These are phyloP conservation scores for Silurus asotus DNA, from an alignment of 2,113 vertebrate species.

Conservation along the genomic window DNA sequence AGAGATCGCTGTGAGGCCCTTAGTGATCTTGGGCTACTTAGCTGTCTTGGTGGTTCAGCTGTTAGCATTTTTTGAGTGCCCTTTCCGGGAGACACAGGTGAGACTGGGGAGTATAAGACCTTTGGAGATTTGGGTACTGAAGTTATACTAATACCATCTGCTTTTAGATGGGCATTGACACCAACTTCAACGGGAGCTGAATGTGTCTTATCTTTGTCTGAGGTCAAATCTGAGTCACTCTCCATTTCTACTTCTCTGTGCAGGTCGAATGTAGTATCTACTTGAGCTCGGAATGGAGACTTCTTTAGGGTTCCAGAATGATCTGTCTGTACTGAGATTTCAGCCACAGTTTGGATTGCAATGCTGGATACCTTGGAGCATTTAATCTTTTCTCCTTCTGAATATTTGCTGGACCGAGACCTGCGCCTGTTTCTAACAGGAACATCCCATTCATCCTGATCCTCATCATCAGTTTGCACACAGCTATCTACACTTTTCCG, in stretches of 20 bases:
- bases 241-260: conserved; percentile 93
- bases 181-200: conserved; percentile 85
- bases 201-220: conserved; percentile 85
- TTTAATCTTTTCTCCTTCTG: conserved; percentile 79
- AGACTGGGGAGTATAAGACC: conserved; percentile 89
- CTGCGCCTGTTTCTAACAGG: conserved; percentile 83
- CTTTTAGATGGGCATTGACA: conserved; percentile 86
- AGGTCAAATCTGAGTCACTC: conserved; percentile 76
- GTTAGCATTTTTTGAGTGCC: conserved; percentile 88
- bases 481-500: conserved; percentile 90
- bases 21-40: conserved; percentile 84
- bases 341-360: conserved; percentile 94
- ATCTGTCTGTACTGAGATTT: conserved; percentile 98
- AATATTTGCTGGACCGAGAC: conserved; percentile 82
- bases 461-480: conserved; percentile 94
- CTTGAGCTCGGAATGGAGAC: conserved; percentile 81
- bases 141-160: conserved; percentile 78
- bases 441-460: conserved; percentile 95
- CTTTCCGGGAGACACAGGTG: conserved; percentile 88
- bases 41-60: conserved; percentile 84
- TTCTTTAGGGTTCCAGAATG: conserved; percentile 87
- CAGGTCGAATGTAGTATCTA: conserved; percentile 94
- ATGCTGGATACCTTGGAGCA: conserved; percentile 90
- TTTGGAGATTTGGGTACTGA: conserved; percentile 88
- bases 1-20: conserved; percentile 91